Conservation (phyloP, 2,888 invertebrate species). For the Eucriotettix oculatus region DNA sequence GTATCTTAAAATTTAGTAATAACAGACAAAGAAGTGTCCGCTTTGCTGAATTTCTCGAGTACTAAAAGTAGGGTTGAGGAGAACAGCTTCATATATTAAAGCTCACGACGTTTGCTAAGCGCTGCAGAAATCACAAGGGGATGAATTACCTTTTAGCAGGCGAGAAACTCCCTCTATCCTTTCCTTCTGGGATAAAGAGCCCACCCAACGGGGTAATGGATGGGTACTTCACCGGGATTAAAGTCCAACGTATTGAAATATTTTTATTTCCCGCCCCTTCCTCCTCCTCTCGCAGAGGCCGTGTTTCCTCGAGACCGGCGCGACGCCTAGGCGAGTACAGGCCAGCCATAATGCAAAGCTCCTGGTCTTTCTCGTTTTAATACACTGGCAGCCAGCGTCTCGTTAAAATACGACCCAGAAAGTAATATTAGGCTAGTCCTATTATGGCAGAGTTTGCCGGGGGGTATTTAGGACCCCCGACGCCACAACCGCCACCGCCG, state of each 20-base stretch:
- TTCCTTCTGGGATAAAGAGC: slow-evolving; percentile 13
- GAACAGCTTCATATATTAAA: no score
- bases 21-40: no score
- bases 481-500: not conserved
- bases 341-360: not conserved
- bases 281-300: not conserved
- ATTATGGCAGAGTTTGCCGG: slow-evolving; percentile 5
- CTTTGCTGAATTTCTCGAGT: no score
- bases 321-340: not conserved
- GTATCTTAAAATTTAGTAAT: no score
- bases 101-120: not conserved
- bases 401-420: slow-evolving; percentile 11
- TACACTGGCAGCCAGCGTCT: slow-evolving; percentile 7
- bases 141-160: slow-evolving; percentile 10
- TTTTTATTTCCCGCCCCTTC: slow-evolving; percentile 21
- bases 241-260: slow-evolving; percentile 30
- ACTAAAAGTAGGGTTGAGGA: no score
- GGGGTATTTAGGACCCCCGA: slow-evolving; percentile 8
- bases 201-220: slow-evolving; percentile 21
- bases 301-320: not conserved
- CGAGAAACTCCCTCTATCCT: not conserved
- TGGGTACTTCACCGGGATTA: slow-evolving; percentile 29
- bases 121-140: not conserved
- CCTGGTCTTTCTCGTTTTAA: slow-evolving; percentile 10
- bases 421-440: slow-evolving; percentile 13